A percentile compares a stretch with the other conserved stretches of the same genome.
phyloP scores from a whole-genome alignment of 2,888 invertebrate species.

The Argyresthia goedartella region DNA sequence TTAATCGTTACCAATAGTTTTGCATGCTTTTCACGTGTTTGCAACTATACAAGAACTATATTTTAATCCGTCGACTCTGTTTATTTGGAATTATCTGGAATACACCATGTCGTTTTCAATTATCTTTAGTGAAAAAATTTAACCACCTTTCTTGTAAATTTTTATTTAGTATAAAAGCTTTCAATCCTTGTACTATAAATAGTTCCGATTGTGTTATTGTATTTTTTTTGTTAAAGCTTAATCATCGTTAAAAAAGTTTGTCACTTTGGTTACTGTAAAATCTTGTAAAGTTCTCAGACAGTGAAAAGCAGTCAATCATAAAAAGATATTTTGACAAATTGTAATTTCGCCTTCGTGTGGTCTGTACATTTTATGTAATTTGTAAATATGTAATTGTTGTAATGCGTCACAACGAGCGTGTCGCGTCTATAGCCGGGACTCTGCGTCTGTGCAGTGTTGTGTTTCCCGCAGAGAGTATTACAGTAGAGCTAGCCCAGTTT shows the following conservation, averaged over 20 bases:
- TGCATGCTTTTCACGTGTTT: constrained; percentile 23
- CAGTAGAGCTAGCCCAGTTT: too few species aligned
- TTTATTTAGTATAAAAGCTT: too few species aligned
- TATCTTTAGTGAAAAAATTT: too few species aligned
- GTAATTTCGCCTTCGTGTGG: constrained; percentile 46
- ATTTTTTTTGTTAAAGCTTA: not conserved
- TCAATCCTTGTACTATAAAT: too few species aligned
- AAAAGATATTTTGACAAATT: constrained; percentile 34
- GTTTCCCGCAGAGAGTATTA: too few species aligned
- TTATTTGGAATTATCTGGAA: constrained; percentile 18
- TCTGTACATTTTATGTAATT: constrained; percentile 32
- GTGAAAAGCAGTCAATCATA: constrained; percentile 10
- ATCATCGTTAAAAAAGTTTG: not conserved
- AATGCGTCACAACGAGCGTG: constrained; percentile 51
- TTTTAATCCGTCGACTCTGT: too few species aligned
- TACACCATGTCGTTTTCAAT: too few species aligned
- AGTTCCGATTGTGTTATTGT: too few species aligned
- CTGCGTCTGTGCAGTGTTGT: constrained; percentile 51
- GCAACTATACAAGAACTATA: constrained; percentile 28
- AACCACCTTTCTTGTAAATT: too few species aligned
- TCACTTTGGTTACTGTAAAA: too few species aligned
- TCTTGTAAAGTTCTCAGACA: constrained; percentile 33
- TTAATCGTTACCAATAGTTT: constrained; percentile 12
- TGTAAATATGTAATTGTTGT: constrained; percentile 62
- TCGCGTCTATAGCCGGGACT: constrained; percentile 41